Base-by-base conservation (phyloP, 1,140 invertebrate genomes). In the Helicoverpa zea region DNA sequence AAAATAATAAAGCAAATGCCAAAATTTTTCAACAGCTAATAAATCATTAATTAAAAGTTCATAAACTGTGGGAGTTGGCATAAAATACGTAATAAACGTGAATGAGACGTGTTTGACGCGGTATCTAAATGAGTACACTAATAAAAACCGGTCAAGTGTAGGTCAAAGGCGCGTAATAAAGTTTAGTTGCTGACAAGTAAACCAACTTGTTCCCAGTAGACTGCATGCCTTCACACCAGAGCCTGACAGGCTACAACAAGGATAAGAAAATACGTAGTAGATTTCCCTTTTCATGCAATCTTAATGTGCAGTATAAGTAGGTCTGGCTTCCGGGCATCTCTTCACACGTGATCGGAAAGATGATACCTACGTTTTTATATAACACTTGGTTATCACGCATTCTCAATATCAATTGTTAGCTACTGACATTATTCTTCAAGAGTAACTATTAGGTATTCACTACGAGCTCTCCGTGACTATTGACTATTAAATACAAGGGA, bases 151-250 rank as follows among this genome's bases (percentile, higher is more conserved):
- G 52, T 74, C 54, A 74, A 74, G 35, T 74, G 30, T 56, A 35
- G 52, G 52, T 59, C 72, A 74, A 74, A 43, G 72, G 52, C 72
- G 30, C 18, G 52, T 29, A 58, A 16, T 56, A 74, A 59, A 58
- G 54, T 59, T 74, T 58, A 18, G 56, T 74, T 59, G n/a, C 35
- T 47, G 52, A 70, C 49, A 52, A 70, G 63, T 47, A 18, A 47
- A 66, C 16, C 5, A 9, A 66, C 35, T 66, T 16, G 63, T 66
- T n/a, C 47, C 16, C 3, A 47, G 35, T 18, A 66, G 16, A 18
- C 35, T 16, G n/a, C 7, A n/a, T 43, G 35, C 35, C 35, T 43
- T 43, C 5, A 43, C 35, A 43, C 35, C 0, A 43, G 35, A 9
- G 35, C 35, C 35, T 7, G 35, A 7, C 5, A 5, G 9, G 3